Conservation (phyloP, 2,797 vertebrate genomes). For the Onychomys leucogaster region DNA sequence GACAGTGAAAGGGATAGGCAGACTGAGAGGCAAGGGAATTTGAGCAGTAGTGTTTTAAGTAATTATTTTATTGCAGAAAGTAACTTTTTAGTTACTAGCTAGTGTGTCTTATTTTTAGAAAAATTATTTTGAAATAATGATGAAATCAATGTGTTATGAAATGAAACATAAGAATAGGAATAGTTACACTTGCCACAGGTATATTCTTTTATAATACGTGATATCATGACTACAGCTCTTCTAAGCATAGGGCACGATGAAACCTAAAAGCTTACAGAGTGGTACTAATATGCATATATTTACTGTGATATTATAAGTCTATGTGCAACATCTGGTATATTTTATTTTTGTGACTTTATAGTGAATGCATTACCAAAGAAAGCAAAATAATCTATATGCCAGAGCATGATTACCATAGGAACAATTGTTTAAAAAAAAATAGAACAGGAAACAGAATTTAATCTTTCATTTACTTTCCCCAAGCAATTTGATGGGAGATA, state of each 20-base stretch:
- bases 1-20: background rate
- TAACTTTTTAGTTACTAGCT: background rate
- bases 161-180: background rate
- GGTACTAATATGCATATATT: background rate
- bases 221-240: background rate
- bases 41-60: constrained; percentile 8
- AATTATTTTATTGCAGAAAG: background rate
- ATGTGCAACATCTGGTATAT: constrained; percentile 54
- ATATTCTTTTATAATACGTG: background rate
- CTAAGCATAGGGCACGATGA: background rate
- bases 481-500: constrained; percentile 44
- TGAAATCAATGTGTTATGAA: background rate
- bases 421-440: constrained; percentile 17
- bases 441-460: constrained; percentile 61
- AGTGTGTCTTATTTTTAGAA: background rate
- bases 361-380: constrained; percentile 60
- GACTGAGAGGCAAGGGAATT: background rate
- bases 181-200: background rate
- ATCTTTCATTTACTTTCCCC: constrained; percentile 61
- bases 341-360: constrained; percentile 70
- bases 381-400: constrained; percentile 44
- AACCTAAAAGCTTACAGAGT: constrained; percentile 12
- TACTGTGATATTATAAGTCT: constrained; percentile 36
- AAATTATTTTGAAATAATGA: constrained; percentile 25
- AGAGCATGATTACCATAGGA: constrained; percentile 56